Evolutionary conservation across 2,113 vertebrate species (phyloP).

Genomic region (Scytalopus superciliaris): DNA sequence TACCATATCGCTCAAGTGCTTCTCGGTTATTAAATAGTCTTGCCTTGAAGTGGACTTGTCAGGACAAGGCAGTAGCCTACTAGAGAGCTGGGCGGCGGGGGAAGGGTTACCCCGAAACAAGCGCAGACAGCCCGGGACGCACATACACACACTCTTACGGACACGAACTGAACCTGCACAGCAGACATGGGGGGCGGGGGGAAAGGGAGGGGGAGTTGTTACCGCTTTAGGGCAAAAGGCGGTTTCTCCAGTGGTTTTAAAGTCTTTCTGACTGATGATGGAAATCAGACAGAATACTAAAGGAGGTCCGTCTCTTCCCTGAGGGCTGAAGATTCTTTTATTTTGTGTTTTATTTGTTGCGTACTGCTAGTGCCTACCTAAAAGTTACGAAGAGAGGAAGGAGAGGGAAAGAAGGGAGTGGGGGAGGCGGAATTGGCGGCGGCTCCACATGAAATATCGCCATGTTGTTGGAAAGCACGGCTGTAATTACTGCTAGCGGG

Average conservation of each 20-base stretch:
- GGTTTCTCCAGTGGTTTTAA: constrained; percentile 22
- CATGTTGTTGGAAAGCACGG: constrained; percentile 62
- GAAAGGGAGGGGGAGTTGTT: background rate
- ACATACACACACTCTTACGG: rapidly evolving
- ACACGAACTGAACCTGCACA: background rate
- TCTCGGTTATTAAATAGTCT: background rate
- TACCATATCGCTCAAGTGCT: background rate
- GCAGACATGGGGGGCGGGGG: background rate
- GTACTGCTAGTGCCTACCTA: background rate
- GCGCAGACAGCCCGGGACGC: background rate
- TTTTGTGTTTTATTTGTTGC: background rate
- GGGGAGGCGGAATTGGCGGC: background rate
- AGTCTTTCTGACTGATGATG: background rate
- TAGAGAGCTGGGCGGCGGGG: background rate
- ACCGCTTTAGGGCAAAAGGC: background rate
- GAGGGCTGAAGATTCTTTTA: constrained; percentile 10
- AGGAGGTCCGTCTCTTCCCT: background rate
- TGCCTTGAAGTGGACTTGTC: constrained; percentile 21
- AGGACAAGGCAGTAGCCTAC: constrained; percentile 36
- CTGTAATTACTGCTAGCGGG: background rate
- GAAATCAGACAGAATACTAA: constrained; percentile 12
- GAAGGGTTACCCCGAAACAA: constrained; percentile 9
- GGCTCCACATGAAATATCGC: constrained; percentile 62
- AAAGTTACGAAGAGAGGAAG: background rate
- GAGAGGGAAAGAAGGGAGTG: background rate